These are phyloP conservation scores for Todiramphus chloris DNA, from an alignment of 2,113 vertebrate genomes.

Conservation along the genomic window DNA sequence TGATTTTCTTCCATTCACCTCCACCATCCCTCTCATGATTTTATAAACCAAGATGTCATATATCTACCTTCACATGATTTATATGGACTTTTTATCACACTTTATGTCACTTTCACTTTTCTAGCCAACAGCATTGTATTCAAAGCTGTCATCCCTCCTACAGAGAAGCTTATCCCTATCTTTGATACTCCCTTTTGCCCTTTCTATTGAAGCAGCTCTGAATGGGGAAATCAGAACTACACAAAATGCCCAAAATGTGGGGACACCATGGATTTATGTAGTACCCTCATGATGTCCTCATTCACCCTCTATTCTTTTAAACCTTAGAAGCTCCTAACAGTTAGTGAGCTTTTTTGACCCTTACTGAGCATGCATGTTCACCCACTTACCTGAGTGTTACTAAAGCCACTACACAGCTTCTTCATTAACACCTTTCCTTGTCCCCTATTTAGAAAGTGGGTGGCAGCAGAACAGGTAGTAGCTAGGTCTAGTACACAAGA, in stretches of 20 bases:
- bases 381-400: not conserved
- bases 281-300: not conserved
- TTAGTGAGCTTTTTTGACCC: not conserved
- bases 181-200: not conserved
- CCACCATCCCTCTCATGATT: not conserved
- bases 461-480: rapidly evolving
- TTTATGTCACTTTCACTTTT: not conserved
- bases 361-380: not conserved
- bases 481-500: not conserved
- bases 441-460: not conserved
- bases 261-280: not conserved
- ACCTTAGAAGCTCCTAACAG: not conserved
- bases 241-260: rapidly evolving
- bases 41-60: not conserved
- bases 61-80: not conserved
- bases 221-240: not conserved
- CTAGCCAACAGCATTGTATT: not conserved
- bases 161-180: not conserved
- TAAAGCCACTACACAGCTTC: not conserved
- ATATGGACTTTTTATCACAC: not conserved
- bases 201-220: not conserved
- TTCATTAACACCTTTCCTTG: not conserved
- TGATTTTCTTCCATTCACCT: not conserved
- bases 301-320: not conserved
- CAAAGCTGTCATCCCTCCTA: not conserved